Base-by-base conservation (phyloP, 2,113 vertebrate genomes). In the Triplophysa siluroides region DNA sequence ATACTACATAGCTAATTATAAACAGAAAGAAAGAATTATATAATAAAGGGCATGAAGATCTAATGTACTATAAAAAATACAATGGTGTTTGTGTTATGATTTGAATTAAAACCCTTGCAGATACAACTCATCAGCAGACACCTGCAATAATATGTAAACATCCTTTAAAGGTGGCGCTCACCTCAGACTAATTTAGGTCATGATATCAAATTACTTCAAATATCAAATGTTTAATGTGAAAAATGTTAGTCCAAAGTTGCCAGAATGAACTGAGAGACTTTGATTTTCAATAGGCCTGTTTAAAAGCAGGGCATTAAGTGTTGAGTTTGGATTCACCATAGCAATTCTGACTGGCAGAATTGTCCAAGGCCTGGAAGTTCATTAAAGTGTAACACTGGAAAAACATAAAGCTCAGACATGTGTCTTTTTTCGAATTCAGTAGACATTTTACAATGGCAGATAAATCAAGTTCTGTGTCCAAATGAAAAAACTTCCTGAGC, bases 91-190 rank as follows among this genome's bases (percentile, higher is more conserved):
- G 19, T 47, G 19, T 47, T 78, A 14, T 68, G 50, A 23, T 78
- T 78, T 71, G 50, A 71, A 71, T 78, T 43, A 67, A 56, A 64
- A 38, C 52, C 54, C 29, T 54, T 78, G 56, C 41, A 47, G 2
- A 33, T 54, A 54, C 2, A 18, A 5, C 11, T 29, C 5, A 58
- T 58, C 19, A 56, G 54, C 0, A 8, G 70, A 73, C n/a, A 23
- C 43, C n/a, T 78, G 23, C 65, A 61, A 56, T 66, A 8, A 43
- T 68, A 69, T 78, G 56, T 69, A 29, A 41, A 78, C 64, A 69
- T 73, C 41, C 66, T 33, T 29, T 38, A 38, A 38, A 38, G 33
- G 6, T 38, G 33, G 33, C 12, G 43, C 43, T 76, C 24, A 54
- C 19, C 16, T 33, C 16, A 71, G 24, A 24, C 4, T 29, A 54